These are phyloP conservation scores for Vidua chalybeata DNA, from an alignment of 2,113 vertebrate species.

Conservation along the genomic window DNA sequence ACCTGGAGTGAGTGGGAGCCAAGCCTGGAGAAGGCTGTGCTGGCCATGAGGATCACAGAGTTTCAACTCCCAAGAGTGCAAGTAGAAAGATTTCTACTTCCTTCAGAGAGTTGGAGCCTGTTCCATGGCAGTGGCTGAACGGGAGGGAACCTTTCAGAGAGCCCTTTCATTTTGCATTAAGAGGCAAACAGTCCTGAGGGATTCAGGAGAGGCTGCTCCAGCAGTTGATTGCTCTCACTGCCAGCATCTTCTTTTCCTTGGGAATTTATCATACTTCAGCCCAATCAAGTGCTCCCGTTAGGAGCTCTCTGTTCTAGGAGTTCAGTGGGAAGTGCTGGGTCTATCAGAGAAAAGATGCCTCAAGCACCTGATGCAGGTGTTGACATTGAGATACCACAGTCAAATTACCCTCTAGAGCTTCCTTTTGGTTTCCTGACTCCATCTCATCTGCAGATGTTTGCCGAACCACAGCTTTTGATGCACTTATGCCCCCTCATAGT, in stretches of 20 bases:
- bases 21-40: background rate
- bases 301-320: background rate
- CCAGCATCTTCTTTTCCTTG: conserved; percentile 3
- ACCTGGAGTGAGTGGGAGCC: background rate
- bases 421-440: background rate
- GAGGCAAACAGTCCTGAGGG: background rate
- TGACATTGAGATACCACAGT: background rate
- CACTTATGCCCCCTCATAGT: too few species aligned
- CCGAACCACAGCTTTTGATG: background rate
- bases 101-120: background rate
- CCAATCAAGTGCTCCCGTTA: background rate
- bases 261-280: background rate
- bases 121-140: background rate
- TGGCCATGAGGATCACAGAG: background rate
- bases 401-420: background rate
- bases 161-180: background rate
- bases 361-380: background rate
- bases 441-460: background rate
- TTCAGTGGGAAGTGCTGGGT: background rate
- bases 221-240: background rate
- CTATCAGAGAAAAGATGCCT: background rate
- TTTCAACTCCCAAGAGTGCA: background rate
- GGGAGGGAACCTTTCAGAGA: background rate
- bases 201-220: background rate
- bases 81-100: background rate